These are phyloP conservation scores for Eremophila alpestris DNA, from an alignment of 2,797 vertebrate genomes.

Conservation along the genomic window DNA sequence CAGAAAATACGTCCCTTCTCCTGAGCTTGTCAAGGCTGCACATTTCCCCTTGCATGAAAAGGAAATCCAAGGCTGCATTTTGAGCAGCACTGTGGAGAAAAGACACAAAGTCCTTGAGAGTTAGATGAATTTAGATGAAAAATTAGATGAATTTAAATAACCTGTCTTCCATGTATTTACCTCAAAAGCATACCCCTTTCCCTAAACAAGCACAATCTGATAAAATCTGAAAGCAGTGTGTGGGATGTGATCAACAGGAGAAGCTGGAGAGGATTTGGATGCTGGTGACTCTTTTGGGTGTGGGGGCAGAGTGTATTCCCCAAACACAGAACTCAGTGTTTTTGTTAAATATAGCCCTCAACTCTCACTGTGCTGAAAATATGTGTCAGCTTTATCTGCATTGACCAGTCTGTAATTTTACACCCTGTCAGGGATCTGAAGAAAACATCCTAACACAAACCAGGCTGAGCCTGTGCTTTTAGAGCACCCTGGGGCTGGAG, in stretches of 20 bases:
- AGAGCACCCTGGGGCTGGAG: background rate
- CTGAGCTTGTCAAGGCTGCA: background rate
- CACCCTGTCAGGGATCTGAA: background rate
- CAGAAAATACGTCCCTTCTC: background rate
- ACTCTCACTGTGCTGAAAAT: background rate
- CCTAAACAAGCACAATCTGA: background rate
- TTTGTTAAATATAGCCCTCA: constrained; percentile 65
- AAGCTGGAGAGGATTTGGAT: background rate
- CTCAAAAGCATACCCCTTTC: background rate
- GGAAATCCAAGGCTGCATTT: background rate
- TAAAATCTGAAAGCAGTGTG: background rate
- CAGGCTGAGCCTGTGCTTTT: background rate
- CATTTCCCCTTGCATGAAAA: background rate
- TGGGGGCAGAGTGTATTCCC: background rate
- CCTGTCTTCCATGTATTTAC: background rate
- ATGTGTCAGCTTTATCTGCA: constrained; percentile 39
- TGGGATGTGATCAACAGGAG: background rate
- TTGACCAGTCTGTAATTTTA: constrained; percentile 50
- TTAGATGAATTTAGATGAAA: too few species aligned
- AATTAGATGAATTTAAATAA: background rate
- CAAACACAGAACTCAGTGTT: constrained; percentile 33
- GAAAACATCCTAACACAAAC: background rate
- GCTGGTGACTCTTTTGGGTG: background rate
- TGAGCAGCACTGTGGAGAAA: background rate
- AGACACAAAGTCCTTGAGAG: background rate